Percentiles rank a stretch among this genome's conserved stretches.
Conservation (phyloP, 2,888 invertebrate species). For the Latheticus oryzae region DNA sequence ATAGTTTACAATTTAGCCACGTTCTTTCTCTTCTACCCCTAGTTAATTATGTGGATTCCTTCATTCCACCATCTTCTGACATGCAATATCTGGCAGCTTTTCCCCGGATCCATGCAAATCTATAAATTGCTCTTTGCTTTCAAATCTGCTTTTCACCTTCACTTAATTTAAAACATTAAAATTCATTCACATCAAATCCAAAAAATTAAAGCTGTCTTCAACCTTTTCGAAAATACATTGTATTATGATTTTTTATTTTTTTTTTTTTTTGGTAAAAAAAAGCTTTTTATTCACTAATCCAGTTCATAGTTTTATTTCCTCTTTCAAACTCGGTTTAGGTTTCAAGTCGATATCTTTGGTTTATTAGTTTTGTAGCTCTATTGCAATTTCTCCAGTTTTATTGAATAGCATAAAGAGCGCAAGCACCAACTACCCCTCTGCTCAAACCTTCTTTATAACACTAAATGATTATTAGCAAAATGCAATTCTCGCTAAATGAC, state of each 20-base stretch:
- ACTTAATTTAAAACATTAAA: conserved; percentile 35
- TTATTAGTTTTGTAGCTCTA: conserved; percentile 33
- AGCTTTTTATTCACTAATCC: conserved; percentile 19
- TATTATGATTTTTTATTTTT: no score
- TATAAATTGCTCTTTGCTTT: conserved; percentile 52
- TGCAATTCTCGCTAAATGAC: conserved; percentile 11
- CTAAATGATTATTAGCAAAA: conserved; percentile 15
- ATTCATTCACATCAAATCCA: conserved; percentile 28
- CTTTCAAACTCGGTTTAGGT: conserved; percentile 29
- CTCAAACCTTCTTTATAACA: conserved; percentile 9
- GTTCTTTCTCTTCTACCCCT: conserved; percentile 48
- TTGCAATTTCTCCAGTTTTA: conserved; percentile 32
- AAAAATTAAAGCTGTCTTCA: conserved; percentile 24
- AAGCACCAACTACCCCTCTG: conserved; percentile 15
- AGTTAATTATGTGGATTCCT: conserved; percentile 58
- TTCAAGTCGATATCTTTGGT: conserved; percentile 35
- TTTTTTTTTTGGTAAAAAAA: no score
- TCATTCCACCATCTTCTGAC: conserved; percentile 56
- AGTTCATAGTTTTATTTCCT: conserved; percentile 36
- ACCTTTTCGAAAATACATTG: no score
- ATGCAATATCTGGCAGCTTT: conserved; percentile 51
- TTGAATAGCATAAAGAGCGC: conserved; percentile 22
- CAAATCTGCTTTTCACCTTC: conserved; percentile 43
- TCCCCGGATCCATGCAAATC: conserved; percentile 48
- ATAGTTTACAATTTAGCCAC: conserved; percentile 55